phyloP scores from a whole-genome alignment of 2,113 vertebrate genomes.

The Sorex fumeus region DNA sequence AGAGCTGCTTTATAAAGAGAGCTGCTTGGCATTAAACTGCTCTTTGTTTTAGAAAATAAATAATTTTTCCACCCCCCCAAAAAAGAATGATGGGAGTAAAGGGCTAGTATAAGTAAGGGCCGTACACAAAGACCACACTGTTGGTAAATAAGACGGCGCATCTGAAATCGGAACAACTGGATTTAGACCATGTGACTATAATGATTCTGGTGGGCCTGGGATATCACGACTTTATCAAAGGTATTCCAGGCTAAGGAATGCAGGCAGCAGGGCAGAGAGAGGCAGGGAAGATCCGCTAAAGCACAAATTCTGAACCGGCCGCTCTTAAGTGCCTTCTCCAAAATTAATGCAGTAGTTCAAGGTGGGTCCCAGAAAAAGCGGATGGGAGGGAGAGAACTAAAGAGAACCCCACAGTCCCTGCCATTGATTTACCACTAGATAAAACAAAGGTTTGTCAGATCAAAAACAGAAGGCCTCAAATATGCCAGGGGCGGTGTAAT shows the following conservation, averaged over 20 bases:
- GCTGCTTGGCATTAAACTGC: too few species aligned
- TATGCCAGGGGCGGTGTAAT: neutral
- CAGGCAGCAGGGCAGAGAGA: slow-evolving; percentile 39
- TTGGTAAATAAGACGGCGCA: slow-evolving; percentile 40
- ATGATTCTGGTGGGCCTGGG: slow-evolving; percentile 21
- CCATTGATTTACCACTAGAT: slow-evolving; percentile 3
- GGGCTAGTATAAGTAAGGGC: slow-evolving; percentile 1
- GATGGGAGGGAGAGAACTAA: neutral
- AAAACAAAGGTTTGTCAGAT: neutral
- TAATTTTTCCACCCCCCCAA: too few species aligned
- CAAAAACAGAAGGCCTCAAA: slow-evolving; percentile 44
- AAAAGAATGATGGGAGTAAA: neutral
- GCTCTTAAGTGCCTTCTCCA: slow-evolving; percentile 22
- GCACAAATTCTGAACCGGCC: slow-evolving; percentile 51
- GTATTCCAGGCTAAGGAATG: slow-evolving; percentile 28
- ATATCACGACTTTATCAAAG: slow-evolving; percentile 65
- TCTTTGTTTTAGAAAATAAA: too few species aligned
- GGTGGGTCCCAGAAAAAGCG: neutral
- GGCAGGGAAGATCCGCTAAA: slow-evolving; percentile 46
- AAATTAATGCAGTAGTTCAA: slow-evolving; percentile 40
- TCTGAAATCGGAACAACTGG: slow-evolving; percentile 28
- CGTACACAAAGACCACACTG: neutral
- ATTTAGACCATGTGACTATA: slow-evolving; percentile 53
- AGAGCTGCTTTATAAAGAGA: too few species aligned
- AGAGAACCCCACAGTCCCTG: slow-evolving; percentile 48